Conservation (phyloP, 2,888 invertebrate species). For the Andrena minutula region DNA sequence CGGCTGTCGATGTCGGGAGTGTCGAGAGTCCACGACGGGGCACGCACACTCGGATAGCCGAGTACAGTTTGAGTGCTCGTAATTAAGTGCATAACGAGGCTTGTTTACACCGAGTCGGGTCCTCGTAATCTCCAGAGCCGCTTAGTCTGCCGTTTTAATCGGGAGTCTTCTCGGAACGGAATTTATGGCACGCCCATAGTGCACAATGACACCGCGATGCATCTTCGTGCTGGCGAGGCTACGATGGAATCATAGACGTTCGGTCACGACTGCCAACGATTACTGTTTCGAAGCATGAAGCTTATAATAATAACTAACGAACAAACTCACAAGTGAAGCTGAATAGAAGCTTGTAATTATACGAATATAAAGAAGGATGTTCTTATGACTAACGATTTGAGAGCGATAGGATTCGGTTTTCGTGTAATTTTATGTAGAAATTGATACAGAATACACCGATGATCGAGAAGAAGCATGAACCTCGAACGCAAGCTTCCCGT, state of each 20-base stretch:
- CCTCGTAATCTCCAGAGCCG: slow-evolving; percentile 75
- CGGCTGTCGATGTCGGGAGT: background rate
- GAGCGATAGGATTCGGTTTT: background rate
- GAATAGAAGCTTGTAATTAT: no score
- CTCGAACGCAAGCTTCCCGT: background rate
- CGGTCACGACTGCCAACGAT: background rate
- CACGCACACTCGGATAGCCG: slow-evolving; percentile 30
- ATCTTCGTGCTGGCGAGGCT: background rate
- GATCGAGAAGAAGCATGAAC: background rate
- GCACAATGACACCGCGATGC: slow-evolving; percentile 50
- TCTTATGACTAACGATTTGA: background rate
- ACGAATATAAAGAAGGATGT: background rate
- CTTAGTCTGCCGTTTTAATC: slow-evolving; percentile 77
- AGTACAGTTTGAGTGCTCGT: slow-evolving; percentile 57
- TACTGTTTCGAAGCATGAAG: background rate
- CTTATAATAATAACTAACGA: no score
- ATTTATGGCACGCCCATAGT: slow-evolving; percentile 58
- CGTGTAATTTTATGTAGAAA: background rate
- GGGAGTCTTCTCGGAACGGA: slow-evolving; percentile 68
- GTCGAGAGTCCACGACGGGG: background rate
- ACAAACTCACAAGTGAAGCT: no score
- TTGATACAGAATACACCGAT: background rate
- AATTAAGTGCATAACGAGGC: slow-evolving; percentile 76
- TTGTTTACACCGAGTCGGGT: slow-evolving; percentile 73
- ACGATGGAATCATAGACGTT: slow-evolving; percentile 34